Evolutionary conservation across 1,140 invertebrate genomes (phyloP).

Genomic region (Homalodisca vitripennis): DNA sequence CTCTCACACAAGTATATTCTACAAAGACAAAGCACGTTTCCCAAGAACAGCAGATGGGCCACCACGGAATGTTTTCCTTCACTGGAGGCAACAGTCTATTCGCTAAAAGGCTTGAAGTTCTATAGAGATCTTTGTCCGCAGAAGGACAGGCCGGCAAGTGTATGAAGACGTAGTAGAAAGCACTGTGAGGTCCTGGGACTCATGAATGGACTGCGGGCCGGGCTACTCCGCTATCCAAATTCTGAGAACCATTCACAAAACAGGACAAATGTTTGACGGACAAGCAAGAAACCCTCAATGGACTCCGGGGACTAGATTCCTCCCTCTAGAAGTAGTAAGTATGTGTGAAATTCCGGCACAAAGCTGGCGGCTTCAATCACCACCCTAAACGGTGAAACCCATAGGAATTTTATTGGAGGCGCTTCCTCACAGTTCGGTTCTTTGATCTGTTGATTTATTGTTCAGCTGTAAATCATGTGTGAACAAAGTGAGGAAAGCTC

Average conservation of each 20-base stretch:
- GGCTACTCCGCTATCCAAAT: not conserved
- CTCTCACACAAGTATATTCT: too few species aligned
- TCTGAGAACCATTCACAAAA: not conserved
- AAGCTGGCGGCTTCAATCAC: too few species aligned
- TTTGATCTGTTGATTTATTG: slow-evolving; percentile 1
- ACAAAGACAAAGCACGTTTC: too few species aligned
- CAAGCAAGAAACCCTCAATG: slow-evolving; percentile 25
- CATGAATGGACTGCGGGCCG: not conserved
- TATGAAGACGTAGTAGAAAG: not conserved
- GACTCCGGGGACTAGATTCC: slow-evolving; percentile 21
- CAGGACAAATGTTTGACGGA: slow-evolving; percentile 13
- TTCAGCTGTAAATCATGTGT: not conserved
- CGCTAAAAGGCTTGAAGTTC: not conserved
- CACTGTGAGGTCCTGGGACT: not conserved
- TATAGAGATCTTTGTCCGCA: not conserved
- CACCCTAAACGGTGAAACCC: not conserved
- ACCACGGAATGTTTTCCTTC: not conserved
- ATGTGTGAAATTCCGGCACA: slow-evolving; percentile 27
- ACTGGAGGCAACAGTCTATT: not conserved
- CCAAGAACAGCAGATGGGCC: too few species aligned
- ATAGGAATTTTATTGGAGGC: slow-evolving; percentile 13
- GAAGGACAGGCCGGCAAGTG: not conserved
- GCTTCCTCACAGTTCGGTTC: not conserved
- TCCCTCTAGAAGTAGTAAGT: slow-evolving; percentile 6
- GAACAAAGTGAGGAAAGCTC: not conserved